Evolutionary conservation across 2,888 invertebrate genomes (phyloP).

Genomic region (Drosophila percnosoma): DNA sequence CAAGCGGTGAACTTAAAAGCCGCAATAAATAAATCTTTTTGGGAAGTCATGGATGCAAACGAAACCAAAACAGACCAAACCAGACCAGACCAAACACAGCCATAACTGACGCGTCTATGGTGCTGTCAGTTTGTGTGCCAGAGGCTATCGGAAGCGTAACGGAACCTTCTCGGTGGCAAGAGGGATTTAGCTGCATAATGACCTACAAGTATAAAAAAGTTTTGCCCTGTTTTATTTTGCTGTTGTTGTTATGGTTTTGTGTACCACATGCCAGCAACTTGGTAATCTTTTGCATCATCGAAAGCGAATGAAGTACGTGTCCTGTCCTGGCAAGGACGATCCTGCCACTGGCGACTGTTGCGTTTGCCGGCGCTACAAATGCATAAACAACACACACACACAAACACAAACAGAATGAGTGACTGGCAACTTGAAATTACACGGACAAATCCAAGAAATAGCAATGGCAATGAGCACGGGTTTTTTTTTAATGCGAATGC

Average conservation of each 20-base stretch:
- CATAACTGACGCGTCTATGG: constrained; percentile 58
- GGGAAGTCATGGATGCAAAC: constrained; percentile 55
- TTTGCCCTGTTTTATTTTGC: constrained; percentile 20
- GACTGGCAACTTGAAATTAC: constrained; percentile 60
- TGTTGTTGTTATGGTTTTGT: constrained; percentile 16
- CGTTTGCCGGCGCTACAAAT: constrained; percentile 64
- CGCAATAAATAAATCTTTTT: constrained; percentile 79
- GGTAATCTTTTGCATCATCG: constrained; percentile 80
- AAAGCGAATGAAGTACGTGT: constrained; percentile 75
- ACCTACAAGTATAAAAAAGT: constrained; percentile 67
- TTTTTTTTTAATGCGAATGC: constrained; percentile 13
- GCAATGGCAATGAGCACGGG: constrained; percentile 21
- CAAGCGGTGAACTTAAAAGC: constrained; percentile 65
- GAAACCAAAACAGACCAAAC: constrained; percentile 2
- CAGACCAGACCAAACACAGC: constrained; percentile 20
- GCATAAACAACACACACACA: constrained; percentile 67
- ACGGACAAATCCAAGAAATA: constrained; percentile 42
- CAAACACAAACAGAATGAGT: constrained; percentile 26
- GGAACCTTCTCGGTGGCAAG: constrained; percentile 24
- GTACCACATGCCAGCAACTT: constrained; percentile 69
- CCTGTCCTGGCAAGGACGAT: constrained; percentile 18
- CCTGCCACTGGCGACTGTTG: constrained; percentile 59
- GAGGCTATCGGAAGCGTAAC: constrained; percentile 53
- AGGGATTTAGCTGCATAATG: constrained; percentile 70
- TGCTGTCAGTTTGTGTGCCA: constrained; percentile 65